A percentile compares a stretch with the other conserved stretches of the same genome.
Evolutionary conservation across 1,140 invertebrate species (phyloP).

Genomic region (Schmidtea mediterranea): DNA sequence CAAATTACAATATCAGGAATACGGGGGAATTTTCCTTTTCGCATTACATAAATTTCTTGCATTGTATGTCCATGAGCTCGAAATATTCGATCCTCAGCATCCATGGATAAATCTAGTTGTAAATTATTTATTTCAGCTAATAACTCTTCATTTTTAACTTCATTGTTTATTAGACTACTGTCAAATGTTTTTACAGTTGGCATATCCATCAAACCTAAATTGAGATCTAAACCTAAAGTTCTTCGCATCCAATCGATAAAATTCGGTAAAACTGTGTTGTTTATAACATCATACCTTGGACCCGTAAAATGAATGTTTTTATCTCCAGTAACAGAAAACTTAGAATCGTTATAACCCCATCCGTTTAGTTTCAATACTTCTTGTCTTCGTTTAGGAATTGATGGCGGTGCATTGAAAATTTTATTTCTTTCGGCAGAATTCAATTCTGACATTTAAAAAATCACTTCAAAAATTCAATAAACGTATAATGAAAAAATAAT

Average conservation of each 20-base stretch:
- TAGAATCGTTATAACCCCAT: slow-evolving; percentile 82
- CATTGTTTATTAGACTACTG: not conserved
- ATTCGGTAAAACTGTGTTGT: slow-evolving; percentile 42
- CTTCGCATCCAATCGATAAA: slow-evolving; percentile 51
- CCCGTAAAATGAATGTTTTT: slow-evolving; percentile 44
- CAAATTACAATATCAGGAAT: slow-evolving; percentile 78
- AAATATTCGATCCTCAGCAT: slow-evolving; percentile 54
- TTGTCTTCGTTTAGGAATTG: slow-evolving; percentile 13
- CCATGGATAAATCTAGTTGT: slow-evolving; percentile 42
- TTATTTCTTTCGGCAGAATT: not conserved
- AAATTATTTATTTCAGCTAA: slow-evolving; percentile 33
- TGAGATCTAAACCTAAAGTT: slow-evolving; percentile 39
- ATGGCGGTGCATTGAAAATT: not conserved
- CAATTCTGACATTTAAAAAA: too few species aligned
- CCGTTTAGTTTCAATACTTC: slow-evolving; percentile 70
- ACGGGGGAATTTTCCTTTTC: slow-evolving; percentile 41
- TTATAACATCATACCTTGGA: slow-evolving; percentile 46
- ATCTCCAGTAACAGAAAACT: slow-evolving; percentile 38
- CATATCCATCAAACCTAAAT: slow-evolving; percentile 24
- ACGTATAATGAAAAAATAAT: too few species aligned
- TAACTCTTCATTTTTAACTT: slow-evolving; percentile 31
- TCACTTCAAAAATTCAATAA: too few species aligned
- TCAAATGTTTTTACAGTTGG: slow-evolving; percentile 9
- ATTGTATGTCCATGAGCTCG: slow-evolving; percentile 68
- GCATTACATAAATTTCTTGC: slow-evolving; percentile 52